Evolutionary conservation across 2,888 invertebrate genomes (phyloP), one percentile per base, ranked within the genome.

Genomic region (Adelognathus sp.): DNA sequence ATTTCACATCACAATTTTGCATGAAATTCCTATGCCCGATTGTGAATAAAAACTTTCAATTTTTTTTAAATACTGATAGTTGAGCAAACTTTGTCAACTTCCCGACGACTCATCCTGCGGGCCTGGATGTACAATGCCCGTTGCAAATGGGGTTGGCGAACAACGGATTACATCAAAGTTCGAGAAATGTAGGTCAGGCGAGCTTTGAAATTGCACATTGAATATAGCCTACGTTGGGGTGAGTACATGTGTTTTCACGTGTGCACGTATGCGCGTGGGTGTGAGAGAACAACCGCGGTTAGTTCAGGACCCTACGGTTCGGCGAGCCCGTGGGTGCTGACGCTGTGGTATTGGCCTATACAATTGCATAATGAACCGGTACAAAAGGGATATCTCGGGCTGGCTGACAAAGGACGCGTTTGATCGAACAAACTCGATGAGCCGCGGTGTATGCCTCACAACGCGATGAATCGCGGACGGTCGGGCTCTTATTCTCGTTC

Each of bases 321-420:
- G 31, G 31, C n/a, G 21, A 44, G 31, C 6, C 31, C 29, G 52
- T 64, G 29, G 44, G 44, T 56, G 72, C 27, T 18, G 31, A 71
- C 39, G 50, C 36, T 21, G n/a, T 46, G 56, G 50, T 14, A 39
- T 66, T 63, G 29, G 18, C n/a, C 50, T 46, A 58, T 70, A 67
- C 83, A 84, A 84, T 85, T 85, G 83, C 81, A 82, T 79, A 85
- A 85, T 83, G 84, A 85, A 83, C 78, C 29, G 54, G 44, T 27
- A 67, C 41, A 54, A 77, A 46, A 58, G 66, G 6, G 21, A 60
- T n/a, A n/a, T 29, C 58, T 36, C 46, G 18, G 44, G 24, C 66
- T 61, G 31, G 39, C 27, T 44, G 31, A 63, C 61, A 52, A 69
- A 61, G 54, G 54, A 76, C 31, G 18, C 33, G 70, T 39, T 36